phyloP scores from a whole-genome alignment of 2,113 vertebrate species.

The Nestor notabilis region DNA sequence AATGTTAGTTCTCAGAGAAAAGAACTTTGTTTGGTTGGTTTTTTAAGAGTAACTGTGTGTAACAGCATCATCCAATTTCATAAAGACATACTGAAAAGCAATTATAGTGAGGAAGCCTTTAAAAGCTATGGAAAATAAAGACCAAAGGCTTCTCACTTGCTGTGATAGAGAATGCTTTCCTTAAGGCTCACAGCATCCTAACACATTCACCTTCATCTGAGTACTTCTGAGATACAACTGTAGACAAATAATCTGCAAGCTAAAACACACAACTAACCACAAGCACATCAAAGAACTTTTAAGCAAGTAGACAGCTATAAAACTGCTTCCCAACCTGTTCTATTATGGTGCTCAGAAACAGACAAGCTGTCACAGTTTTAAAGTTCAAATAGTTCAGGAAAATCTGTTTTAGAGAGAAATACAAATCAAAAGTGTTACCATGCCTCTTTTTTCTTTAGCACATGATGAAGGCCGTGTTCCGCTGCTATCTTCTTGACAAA shows the following conservation, averaged over 20 bases:
- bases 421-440: slow-evolving; percentile 57
- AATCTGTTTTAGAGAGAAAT: neutral
- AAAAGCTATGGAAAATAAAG: neutral
- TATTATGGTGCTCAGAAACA: neutral
- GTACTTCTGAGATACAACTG: neutral
- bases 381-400: neutral
- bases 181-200: neutral
- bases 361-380: neutral
- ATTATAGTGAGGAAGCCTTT: neutral
- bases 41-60: neutral
- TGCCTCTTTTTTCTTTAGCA: slow-evolving; percentile 95
- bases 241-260: neutral
- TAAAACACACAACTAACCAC: neutral
- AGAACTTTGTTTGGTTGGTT: neutral
- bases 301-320: neutral
- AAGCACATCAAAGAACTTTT: neutral
- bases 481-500: slow-evolving; percentile 94
- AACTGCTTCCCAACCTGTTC: neutral
- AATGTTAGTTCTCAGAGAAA: neutral
- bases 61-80: neutral
- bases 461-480: slow-evolving; percentile 87
- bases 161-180: neutral
- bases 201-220: neutral
- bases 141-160: neutral
- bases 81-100: neutral